phyloP scores from a whole-genome alignment of 2,797 vertebrate species.

The Sebastolobus altivelis region DNA sequence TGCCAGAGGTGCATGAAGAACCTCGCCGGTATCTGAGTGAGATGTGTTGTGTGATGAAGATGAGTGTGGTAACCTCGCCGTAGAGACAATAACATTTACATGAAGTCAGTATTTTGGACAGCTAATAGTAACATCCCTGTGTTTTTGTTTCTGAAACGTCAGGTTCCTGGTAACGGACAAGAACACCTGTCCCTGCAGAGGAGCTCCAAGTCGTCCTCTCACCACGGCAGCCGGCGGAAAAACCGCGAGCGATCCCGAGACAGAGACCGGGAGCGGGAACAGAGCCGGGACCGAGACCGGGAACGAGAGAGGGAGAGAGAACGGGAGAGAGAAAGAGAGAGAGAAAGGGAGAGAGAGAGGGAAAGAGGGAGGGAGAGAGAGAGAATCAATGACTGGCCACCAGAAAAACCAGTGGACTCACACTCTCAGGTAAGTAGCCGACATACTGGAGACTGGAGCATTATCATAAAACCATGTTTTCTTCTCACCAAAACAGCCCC shows the following conservation, averaged over 20 bases:
- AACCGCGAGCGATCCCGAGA: slow-evolving; percentile 92
- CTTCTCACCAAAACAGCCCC: not conserved
- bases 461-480: not conserved
- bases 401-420: slow-evolving; percentile 93
- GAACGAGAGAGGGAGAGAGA: slow-evolving; percentile 82
- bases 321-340: slow-evolving; percentile 76
- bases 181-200: slow-evolving; percentile 95
- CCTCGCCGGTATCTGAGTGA: slow-evolving; percentile 19
- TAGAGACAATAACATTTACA: not conserved
- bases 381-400: slow-evolving; percentile 88
- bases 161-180: slow-evolving; percentile 93
- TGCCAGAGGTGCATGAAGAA: slow-evolving; percentile 67
- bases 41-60: slow-evolving; percentile 13
- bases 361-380: slow-evolving; percentile 80
- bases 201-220: slow-evolving; percentile 89
- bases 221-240: slow-evolving; percentile 93
- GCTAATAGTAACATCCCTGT: not conserved
- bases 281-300: slow-evolving; percentile 79
- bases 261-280: slow-evolving; percentile 77
- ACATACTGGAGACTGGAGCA: not conserved
- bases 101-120: not conserved
- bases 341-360: slow-evolving; percentile 77
- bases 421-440: slow-evolving; percentile 89
- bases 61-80: not conserved
- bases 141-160: slow-evolving; percentile 38